phyloP scores from a whole-genome alignment of 2,888 invertebrate species.

The Habrosyne pyritoides region DNA sequence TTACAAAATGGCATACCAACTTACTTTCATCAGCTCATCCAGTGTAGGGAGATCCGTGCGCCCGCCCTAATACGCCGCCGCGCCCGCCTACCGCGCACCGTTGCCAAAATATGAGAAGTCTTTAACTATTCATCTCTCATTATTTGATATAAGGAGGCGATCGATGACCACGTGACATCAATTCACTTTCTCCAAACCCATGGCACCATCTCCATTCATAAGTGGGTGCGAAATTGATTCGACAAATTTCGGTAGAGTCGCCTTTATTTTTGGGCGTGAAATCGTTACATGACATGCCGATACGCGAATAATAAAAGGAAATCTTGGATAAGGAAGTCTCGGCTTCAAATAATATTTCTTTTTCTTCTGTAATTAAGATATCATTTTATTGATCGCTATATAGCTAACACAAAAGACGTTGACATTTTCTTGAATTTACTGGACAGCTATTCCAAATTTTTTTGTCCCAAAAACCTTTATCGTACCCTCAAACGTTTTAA shows the following conservation, averaged over 20 bases:
- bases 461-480: no score
- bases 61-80: constrained; percentile 56
- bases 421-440: no score
- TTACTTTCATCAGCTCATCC: neutral
- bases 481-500: no score
- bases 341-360: no score
- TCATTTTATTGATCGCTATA: no score
- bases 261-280: neutral
- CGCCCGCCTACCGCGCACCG: constrained; percentile 65
- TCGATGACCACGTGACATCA: constrained; percentile 54
- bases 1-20: neutral
- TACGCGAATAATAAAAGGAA: no score
- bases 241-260: constrained; percentile 2
- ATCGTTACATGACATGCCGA: neutral
- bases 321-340: no score
- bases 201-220: neutral
- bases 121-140: constrained; percentile 75
- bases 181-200: constrained; percentile 25
- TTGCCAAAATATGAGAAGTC: constrained; percentile 69
- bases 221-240: constrained; percentile 10
- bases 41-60: constrained; percentile 35
- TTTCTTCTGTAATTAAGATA: no score
- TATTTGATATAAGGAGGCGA: constrained; percentile 52
- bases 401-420: no score
- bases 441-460: no score